Base-by-base conservation (phyloP, 2,113 vertebrate genomes). In the Myotis lucifugus region DNA sequence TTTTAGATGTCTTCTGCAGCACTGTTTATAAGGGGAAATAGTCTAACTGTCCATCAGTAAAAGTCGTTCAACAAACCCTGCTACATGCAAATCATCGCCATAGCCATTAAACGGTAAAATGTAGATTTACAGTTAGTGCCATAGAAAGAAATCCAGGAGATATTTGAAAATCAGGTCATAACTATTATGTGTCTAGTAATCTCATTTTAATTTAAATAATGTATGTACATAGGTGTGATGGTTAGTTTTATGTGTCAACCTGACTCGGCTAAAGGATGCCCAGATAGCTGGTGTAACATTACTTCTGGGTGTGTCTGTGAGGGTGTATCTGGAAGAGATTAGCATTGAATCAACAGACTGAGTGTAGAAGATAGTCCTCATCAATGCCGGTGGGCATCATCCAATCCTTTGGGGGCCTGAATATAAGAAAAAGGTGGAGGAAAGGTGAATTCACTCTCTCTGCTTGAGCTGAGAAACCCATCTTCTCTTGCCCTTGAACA, bases 161-260 rank as follows among this genome's bases (percentile, higher is more conserved):
- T 40, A 88, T 81, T 70, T 85, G 56, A 46, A 91, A 54, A 85
- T 18, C 34, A 52, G 2, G 25, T 37, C 73, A 81, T 48, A 81
- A 54, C 61, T 77, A 69, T 67, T 10, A 79, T n/a, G 23, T 46
- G 42, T 72, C 23, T 17, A 79, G 52, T 85, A 40, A 64, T 40
- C 37, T 85, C 69, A 34, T 88, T 79, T 92, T 84, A 42, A 56
- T 67, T 84, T 85, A 72, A 25, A 95, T 78, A 88, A 54, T 50
- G 74, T 6, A 17, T 37, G 27, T 25, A 21, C 25, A 27, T 52
- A 50, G 32, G 40, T 52, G 42, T 19, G 40, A 61, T 25, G 66
- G 76, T 52, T 61, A 42, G 14, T 82, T 52, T 25, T 27, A 25
- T 27, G 76, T 32, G 25, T 73, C 66, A 50, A 10, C 19, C 15